Evolutionary conservation across 2,113 vertebrate species (phyloP), one percentile per base, ranked within the genome.

Genomic region (Ahaetulla prasina): DNA sequence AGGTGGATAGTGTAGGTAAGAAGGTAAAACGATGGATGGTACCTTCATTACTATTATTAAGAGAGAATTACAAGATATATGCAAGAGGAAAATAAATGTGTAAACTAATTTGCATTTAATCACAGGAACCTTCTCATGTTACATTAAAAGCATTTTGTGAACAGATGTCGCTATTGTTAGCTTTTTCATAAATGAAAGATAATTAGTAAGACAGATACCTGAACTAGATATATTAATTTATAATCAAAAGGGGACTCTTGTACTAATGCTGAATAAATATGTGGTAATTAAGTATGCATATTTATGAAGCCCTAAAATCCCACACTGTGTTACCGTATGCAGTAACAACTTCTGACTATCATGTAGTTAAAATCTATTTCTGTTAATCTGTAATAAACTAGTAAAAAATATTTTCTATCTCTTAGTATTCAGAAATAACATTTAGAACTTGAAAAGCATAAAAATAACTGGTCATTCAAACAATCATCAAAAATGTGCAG

Each of bases 311-410:
- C 23, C 22, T 52, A 52, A 74, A 90, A 23, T 52, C 9, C 2
- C 20, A 57, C 9, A 45, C 43, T 47, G 8, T 55, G 20, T 87
- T 20, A 12, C 39, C 57, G n/a, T 16, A 16, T n/a, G 30, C 12
- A 68, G 4, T 16, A n/a, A n/a, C 30, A 16, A 55, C 10, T 93
- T 94, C 92, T 91, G 57, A 54, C 45, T 54, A 86, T 25, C 80
- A 68, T 50, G 88, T 90, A 94, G 89, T 87, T 39, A 86, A 60
- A 91, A 27, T 49, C 93, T 93, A 11, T 94, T 94, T 94, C 91
- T 90, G 43, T 91, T 63, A 93, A 88, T 63, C 11, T 45, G n/a
- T 23, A 89, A 27, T 92, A 93, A 96, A 91, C 55, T 90, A n/a
- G 52, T 95, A 90, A 92, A 94, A 92, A 47, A 16, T 86, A 45